Evolutionary conservation across 2,797 vertebrate species (phyloP).

Genomic region (Falco biarmicus): DNA sequence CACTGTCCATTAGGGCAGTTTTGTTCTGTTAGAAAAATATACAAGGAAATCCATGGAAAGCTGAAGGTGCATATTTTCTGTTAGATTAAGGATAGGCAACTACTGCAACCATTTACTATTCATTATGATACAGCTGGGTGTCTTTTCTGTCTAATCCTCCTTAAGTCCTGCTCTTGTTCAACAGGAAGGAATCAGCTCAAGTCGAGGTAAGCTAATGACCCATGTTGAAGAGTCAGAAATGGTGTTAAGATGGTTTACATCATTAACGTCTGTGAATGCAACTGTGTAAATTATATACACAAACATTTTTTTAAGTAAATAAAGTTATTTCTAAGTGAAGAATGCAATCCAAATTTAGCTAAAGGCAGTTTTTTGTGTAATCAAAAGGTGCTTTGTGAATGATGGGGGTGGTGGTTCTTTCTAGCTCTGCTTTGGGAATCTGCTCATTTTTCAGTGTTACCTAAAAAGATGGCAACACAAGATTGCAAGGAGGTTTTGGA

Average conservation of each 20-base stretch:
- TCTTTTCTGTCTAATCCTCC: not conserved
- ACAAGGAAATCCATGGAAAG: not conserved
- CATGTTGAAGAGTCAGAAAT: not conserved
- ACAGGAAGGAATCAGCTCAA: not conserved
- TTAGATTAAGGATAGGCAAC: not conserved
- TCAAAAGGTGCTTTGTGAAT: not conserved
- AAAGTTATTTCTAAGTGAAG: not conserved
- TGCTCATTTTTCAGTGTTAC: not conserved
- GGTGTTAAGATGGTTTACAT: not conserved
- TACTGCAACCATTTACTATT: not conserved
- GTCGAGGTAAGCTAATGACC: not conserved
- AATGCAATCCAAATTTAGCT: not conserved
- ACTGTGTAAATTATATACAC: not conserved
- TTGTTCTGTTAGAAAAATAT: not conserved
- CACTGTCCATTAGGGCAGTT: not conserved
- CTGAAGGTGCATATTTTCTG: not conserved
- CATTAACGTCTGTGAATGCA: not conserved
- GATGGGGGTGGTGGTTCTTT: not conserved
- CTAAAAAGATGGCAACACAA: not conserved
- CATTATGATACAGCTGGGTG: not conserved
- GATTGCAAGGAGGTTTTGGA: not conserved
- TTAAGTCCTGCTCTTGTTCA: not conserved
- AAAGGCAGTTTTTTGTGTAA: not conserved
- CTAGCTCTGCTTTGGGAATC: not conserved
- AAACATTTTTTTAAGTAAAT: not conserved